Percentiles rank a stretch among this genome's conserved stretches.
Evolutionary conservation across 1,140 invertebrate species (phyloP).

Genomic region (Danaus plexippus): DNA sequence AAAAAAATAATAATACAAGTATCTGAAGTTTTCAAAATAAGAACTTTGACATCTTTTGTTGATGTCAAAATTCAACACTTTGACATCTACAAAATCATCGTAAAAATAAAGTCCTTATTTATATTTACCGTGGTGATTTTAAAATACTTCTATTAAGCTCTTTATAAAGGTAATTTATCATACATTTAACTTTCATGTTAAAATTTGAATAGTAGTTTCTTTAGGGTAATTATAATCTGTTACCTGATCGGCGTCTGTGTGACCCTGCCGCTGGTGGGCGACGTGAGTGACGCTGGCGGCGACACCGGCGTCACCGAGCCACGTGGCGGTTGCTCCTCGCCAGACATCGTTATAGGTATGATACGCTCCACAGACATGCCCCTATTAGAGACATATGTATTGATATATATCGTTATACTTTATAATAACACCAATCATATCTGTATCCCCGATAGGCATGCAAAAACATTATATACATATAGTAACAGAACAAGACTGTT

Average conservation of each 20-base stretch:
- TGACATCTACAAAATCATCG: too few relatives aligned
- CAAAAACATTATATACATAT: background rate
- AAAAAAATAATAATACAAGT: too few relatives aligned
- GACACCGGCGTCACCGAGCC: conserved; percentile 18
- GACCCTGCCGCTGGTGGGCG: conserved; percentile 19
- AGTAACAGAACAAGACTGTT: too few relatives aligned
- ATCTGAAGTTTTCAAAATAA: too few relatives aligned
- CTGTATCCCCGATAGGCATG: background rate
- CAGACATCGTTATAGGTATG: conserved; percentile 75
- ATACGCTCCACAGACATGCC: conserved; percentile 74
- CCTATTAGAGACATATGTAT: conserved; percentile 22
- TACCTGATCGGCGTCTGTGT: conserved; percentile 43
- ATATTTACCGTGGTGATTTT: too few relatives aligned
- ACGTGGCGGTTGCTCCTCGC: conserved; percentile 33
- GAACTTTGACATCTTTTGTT: too few relatives aligned
- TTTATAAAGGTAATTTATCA: too few relatives aligned
- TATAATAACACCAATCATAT: background rate
- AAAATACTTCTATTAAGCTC: too few relatives aligned
- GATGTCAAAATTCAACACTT: too few relatives aligned
- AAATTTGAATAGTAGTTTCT: background rate
- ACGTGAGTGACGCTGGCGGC: conserved; percentile 16
- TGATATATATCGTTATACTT: background rate
- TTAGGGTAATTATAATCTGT: background rate
- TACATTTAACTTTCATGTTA: too few relatives aligned
- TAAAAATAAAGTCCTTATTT: too few relatives aligned